phyloP scores from a whole-genome alignment of 53 echinoderm and acorn worm species.

The Zoroaster sp. region DNA sequence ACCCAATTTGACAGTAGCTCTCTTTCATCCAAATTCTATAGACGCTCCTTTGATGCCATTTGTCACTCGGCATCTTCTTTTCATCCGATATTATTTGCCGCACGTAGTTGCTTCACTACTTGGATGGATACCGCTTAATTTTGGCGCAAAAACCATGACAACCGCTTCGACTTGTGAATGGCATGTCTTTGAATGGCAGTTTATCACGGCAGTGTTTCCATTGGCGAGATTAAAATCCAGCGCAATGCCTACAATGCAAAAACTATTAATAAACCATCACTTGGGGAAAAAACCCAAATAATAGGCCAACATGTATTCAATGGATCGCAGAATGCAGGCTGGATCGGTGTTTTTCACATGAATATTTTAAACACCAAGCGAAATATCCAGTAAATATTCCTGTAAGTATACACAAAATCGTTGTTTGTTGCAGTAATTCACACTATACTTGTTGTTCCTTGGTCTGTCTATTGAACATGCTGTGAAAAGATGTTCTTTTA shows the following conservation, averaged over 20 bases:
- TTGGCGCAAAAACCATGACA: conserved; percentile 4
- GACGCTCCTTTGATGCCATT: background rate
- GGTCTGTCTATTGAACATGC: background rate
- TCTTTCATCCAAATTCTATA: conserved; percentile 6
- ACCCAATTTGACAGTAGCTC: background rate
- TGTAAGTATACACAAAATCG: too few species aligned
- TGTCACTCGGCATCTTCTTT: background rate
- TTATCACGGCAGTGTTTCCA: background rate
- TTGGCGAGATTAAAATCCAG: background rate
- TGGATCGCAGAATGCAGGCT: too few species aligned
- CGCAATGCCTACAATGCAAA: background rate
- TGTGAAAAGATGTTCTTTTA: background rate
- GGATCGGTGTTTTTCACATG: too few species aligned
- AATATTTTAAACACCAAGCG: too few species aligned
- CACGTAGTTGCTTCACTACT: background rate
- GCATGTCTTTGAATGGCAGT: background rate
- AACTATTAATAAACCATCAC: background rate
- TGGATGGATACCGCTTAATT: background rate
- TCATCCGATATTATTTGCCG: background rate
- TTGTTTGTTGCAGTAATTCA: conserved; percentile 10
- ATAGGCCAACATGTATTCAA: too few species aligned
- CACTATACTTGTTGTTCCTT: background rate
- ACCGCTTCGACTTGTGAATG: background rate
- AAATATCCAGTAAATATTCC: too few species aligned
- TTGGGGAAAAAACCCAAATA: too few species aligned